Base-by-base conservation (phyloP, 2,113 vertebrate species). In the Rousettus leschenaultii region DNA sequence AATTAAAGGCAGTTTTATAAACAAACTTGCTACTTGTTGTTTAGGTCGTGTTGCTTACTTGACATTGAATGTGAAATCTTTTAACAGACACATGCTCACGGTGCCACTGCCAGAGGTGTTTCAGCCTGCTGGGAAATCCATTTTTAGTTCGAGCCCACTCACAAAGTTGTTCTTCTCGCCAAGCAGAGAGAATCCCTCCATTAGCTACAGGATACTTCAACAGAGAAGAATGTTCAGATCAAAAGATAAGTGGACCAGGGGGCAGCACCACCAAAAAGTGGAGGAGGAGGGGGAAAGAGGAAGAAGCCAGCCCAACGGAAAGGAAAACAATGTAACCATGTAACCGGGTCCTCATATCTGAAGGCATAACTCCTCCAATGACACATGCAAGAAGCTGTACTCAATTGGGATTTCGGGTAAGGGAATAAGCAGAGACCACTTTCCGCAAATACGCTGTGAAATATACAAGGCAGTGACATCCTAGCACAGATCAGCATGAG, bases 1-100 rank as follows among this genome's bases (percentile, higher is more conserved):
- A 91, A 91, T 80, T 63, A 57, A 66, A 96, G 28, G 28, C 55
- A 61, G 28, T 88, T 95, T 93, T 79, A 40, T n/a, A 83, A 65
- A 59, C 68, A 75, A 79, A 88, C 15, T 74, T 91, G 77, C n/a
- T 86, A 38, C 51, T 66, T 66, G 21, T 43, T 48, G 14, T 38
- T 61, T 55, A 96, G 75, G 70, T 75, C 45, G 90, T 5, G 16
- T 70, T 86, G n/a, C 57, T 77, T 38, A 74, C 48, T 65, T 57
- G 57, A 7, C 35, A 53, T 11, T 80, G 48, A 94, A 59, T 4
- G 30, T 35, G 40, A 66, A 73, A 70, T 28, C 19, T 26, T 80
- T 71, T 63, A 83, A 77, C 26, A 68, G 89, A 61, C 38, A 26
- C 55, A 3, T 14, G 38, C n/a, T 0, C 3, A 15, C 63, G 22